Percentiles rank a stretch among this genome's conserved stretches.
Conservation (phyloP, 2,113 vertebrate genomes). For the Cinclus mexicanus region DNA sequence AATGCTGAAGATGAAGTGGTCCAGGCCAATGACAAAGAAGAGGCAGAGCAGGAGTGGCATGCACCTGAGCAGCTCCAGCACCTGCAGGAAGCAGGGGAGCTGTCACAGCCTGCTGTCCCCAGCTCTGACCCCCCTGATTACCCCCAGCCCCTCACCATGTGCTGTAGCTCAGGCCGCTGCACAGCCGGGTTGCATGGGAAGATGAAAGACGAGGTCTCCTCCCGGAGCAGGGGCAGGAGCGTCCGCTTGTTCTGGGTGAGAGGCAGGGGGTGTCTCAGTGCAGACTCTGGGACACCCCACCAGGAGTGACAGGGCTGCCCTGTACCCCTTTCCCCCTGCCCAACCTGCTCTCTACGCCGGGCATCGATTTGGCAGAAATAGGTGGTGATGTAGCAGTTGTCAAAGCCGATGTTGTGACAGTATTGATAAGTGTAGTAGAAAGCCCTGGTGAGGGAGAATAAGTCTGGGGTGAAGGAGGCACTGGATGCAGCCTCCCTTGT, state of each 20-base stretch:
- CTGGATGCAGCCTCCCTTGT: neutral
- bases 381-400: conserved; percentile 84
- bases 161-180: conserved; percentile 65
- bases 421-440: conserved; percentile 75
- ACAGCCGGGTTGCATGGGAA: conserved; percentile 65
- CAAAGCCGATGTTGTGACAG: conserved; percentile 74
- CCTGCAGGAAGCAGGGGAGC: conserved; percentile 17
- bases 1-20: conserved; percentile 75
- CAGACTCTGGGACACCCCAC: neutral
- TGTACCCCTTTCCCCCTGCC: neutral
- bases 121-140: neutral
- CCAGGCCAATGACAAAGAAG: conserved; percentile 71
- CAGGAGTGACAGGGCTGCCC: fast-evolving
- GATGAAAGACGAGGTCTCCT: conserved; percentile 51
- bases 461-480: fast-evolving
- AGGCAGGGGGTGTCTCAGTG: fast-evolving
- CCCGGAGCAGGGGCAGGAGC: conserved; percentile 76
- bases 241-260: conserved; percentile 62
- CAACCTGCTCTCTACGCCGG: conserved; percentile 74
- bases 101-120: neutral
- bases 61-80: conserved; percentile 71
- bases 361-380: conserved; percentile 84
- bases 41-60: conserved; percentile 72
- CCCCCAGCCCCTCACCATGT: conserved; percentile 62
- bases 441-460: conserved; percentile 45